A percentile compares a stretch with the other conserved stretches of the same genome.
These are phyloP conservation scores for Elysia chlorotica DNA, from an alignment of 1,140 invertebrate species.

Conservation along the genomic window DNA sequence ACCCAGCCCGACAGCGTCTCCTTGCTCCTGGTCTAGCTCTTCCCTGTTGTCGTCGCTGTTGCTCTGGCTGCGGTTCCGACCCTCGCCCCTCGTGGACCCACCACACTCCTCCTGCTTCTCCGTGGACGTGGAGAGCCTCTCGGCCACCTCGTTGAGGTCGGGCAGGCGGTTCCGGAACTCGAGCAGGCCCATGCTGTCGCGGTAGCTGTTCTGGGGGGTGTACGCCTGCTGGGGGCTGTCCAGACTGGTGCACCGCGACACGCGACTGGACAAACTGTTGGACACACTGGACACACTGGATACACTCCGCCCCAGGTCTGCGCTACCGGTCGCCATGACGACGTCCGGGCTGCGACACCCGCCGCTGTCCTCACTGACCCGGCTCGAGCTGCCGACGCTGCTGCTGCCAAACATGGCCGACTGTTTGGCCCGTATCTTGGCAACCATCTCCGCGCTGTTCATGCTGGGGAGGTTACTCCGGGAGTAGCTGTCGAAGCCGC, in stretches of 20 bases:
- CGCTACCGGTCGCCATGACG: too few relatives aligned
- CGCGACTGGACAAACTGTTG: too few relatives aligned
- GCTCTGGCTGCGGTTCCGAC: background rate
- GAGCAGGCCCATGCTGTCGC: constrained; percentile 2
- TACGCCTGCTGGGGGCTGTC: constrained; percentile 22
- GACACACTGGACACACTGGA: too few relatives aligned
- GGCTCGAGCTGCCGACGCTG: background rate
- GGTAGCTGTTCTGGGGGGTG: constrained; percentile 37
- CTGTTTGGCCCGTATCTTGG: constrained; percentile 43
- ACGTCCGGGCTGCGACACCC: constrained; percentile 16
- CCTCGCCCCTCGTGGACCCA: too few relatives aligned
- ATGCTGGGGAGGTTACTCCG: constrained; percentile 47
- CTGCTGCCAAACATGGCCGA: constrained; percentile 31
- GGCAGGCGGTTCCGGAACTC: background rate
- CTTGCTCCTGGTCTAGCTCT: too few relatives aligned
- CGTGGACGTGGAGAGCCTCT: constrained; percentile 14
- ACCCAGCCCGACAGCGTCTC: too few relatives aligned
- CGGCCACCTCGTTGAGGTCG: constrained; percentile 24
- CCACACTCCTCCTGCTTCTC: too few relatives aligned
- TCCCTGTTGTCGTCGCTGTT: background rate
- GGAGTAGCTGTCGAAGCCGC: constrained; percentile 22
- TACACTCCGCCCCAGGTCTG: background rate
- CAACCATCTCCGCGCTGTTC: constrained; percentile 52
- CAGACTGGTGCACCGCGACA: background rate
- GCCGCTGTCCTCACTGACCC: constrained; percentile 11